These are phyloP conservation scores for Orthonychiurus folsomi DNA, from an alignment of 2,888 invertebrate genomes.

Conservation along the genomic window DNA sequence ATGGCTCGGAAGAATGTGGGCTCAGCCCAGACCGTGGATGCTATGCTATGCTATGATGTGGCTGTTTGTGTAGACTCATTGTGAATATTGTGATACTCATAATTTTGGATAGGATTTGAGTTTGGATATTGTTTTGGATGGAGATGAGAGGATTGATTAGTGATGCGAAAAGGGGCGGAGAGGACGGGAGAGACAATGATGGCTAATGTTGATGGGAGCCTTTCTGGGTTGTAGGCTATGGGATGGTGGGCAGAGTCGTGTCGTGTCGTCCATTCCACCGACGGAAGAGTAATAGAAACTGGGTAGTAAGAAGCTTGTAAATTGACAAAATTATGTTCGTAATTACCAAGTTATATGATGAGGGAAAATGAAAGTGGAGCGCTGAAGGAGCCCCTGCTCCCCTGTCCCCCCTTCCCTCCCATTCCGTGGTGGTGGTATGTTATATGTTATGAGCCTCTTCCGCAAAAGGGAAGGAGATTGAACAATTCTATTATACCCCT, in stretches of 20 bases:
- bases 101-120: too few species aligned
- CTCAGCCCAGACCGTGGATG: background rate
- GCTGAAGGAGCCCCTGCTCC: too few species aligned
- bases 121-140: background rate
- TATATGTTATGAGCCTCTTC: too few species aligned
- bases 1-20: background rate
- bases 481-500: conserved; percentile 32
- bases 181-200: background rate
- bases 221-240: too few species aligned
- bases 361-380: conserved; percentile 6
- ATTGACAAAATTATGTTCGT: conserved; percentile 28
- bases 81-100: too few species aligned
- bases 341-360: conserved; percentile 21
- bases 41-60: background rate
- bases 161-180: conserved; percentile 17
- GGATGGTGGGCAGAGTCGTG: background rate
- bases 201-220: background rate
- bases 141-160: conserved; percentile 25
- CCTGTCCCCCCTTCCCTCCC: too few species aligned
- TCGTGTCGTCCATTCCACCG: background rate
- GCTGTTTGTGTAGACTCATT: background rate
- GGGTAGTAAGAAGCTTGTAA: conserved; percentile 23
- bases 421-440: too few species aligned
- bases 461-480: conserved; percentile 25
- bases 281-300: conserved; percentile 10